These are phyloP conservation scores for Cerastoderma edule DNA, from an alignment of 2,888 invertebrate genomes.

Conservation along the genomic window DNA sequence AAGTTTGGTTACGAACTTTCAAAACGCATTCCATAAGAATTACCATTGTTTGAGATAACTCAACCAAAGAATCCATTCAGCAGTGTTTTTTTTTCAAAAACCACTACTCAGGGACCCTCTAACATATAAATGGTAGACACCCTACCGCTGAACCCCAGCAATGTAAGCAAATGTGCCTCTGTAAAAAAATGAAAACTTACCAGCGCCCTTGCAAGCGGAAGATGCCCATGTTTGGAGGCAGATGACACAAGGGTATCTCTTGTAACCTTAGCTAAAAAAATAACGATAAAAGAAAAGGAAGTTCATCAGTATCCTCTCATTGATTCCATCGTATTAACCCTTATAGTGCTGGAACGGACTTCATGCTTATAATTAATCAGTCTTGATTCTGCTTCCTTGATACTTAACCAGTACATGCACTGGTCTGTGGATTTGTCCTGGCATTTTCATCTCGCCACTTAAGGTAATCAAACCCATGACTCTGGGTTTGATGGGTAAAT, in stretches of 20 bases:
- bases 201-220: constrained; percentile 2
- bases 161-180: neutral
- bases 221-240: constrained; percentile 9
- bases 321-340: neutral
- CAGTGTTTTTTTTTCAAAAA: neutral
- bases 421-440: neutral
- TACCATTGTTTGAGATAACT: neutral
- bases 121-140: neutral
- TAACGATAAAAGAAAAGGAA: neutral
- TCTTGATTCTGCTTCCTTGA: neutral
- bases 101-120: neutral
- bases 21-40: neutral
- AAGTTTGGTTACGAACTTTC: neutral
- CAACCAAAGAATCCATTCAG: neutral
- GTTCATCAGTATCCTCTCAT: too few species aligned
- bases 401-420: neutral
- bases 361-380: neutral
- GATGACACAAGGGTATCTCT: constrained; percentile 7
- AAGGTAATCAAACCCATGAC: too few species aligned
- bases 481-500: too few species aligned
- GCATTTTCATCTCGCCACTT: too few species aligned
- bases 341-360: neutral
- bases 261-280: neutral
- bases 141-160: neutral
- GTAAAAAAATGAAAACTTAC: constrained; percentile 5